Percentiles rank a stretch among this genome's conserved stretches.
These are phyloP conservation scores for Hyperoodon ampullatus DNA, from an alignment of 2,113 vertebrate species.

Conservation along the genomic window DNA sequence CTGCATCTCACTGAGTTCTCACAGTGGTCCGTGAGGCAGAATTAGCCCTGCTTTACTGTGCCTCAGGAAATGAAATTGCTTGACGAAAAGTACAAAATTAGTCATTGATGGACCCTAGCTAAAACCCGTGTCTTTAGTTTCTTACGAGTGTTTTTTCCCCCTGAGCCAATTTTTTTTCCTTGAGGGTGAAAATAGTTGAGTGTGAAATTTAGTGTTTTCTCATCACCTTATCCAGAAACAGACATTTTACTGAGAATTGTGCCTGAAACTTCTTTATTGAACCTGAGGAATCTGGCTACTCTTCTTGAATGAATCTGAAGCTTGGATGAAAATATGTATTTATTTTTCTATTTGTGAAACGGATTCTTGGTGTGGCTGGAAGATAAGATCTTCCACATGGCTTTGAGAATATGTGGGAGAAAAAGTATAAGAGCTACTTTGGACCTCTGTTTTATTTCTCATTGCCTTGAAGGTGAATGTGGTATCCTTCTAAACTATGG, in stretches of 20 bases:
- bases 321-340: not conserved
- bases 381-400: not conserved
- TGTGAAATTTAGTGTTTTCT: constrained; percentile 36
- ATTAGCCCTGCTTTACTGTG: not conserved
- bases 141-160: not conserved
- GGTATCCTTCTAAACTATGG: constrained; percentile 15
- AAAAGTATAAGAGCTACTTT: not conserved
- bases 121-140: not conserved
- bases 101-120: not conserved
- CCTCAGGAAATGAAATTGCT: not conserved
- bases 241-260: not conserved
- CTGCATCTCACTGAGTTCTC: not conserved
- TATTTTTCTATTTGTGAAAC: not conserved
- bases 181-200: not conserved
- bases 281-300: not conserved
- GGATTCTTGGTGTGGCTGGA: not conserved
- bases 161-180: not conserved
- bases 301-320: not conserved
- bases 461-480: not conserved
- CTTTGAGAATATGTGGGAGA: constrained; percentile 33
- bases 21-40: not conserved
- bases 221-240: not conserved
- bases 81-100: not conserved
- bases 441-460: not conserved
- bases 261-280: not conserved